Evolutionary conservation across 2,797 vertebrate genomes (phyloP).

Genomic region (Myotis myotis): DNA sequence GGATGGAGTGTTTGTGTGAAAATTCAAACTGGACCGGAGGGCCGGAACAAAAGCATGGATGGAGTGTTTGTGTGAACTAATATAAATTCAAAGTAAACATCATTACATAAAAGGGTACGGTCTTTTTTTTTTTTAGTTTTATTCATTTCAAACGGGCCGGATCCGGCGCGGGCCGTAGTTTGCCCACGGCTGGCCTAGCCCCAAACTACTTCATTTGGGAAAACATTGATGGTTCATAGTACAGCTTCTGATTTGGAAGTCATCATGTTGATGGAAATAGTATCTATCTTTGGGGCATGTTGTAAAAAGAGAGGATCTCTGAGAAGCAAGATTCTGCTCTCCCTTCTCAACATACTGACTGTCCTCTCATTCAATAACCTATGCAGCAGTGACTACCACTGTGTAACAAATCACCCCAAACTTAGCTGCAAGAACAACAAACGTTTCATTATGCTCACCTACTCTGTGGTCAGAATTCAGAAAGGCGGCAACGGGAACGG

Average conservation of each 20-base stretch:
- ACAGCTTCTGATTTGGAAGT: not conserved
- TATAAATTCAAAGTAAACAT: no score
- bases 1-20: no score
- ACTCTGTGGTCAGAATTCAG: not conserved
- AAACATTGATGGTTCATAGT: not conserved
- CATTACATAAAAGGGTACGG: no score
- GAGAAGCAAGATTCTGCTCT: not conserved
- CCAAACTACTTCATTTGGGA: not conserved
- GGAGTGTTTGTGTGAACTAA: no score
- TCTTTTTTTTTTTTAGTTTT: no score
- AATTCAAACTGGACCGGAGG: no score
- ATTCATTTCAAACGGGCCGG: no score
- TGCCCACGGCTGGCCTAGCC: no score
- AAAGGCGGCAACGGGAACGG: not conserved
- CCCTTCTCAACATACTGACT: not conserved
- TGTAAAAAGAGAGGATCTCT: not conserved
- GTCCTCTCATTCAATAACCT: not conserved
- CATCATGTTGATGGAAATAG: not conserved
- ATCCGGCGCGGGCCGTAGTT: no score
- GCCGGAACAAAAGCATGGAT: no score
- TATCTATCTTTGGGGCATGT: not conserved
- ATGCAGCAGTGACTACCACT: not conserved
- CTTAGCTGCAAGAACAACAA: not conserved
- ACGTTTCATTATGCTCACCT: not conserved
- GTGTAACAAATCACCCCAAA: not conserved